These are phyloP conservation scores for Oriolus oriolus DNA, from an alignment of 2,113 vertebrate species.

Conservation along the genomic window DNA sequence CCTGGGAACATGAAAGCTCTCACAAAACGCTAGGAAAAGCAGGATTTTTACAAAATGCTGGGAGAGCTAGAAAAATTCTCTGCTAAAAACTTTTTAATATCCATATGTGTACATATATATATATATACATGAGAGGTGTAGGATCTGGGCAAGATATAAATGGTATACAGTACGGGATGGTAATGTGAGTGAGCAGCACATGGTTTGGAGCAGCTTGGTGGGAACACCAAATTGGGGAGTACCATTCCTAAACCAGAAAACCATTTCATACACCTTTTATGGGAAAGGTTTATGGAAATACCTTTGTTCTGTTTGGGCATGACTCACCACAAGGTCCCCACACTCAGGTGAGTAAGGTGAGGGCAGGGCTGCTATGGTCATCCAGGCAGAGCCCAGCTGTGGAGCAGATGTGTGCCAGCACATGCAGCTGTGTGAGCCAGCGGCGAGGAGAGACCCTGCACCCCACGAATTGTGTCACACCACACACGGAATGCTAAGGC, in stretches of 20 bases:
- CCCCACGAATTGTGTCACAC: fast-evolving
- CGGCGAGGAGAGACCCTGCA: fast-evolving
- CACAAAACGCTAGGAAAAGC: no score
- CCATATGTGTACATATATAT: no score
- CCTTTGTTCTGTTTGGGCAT: background rate
- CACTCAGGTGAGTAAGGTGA: background rate
- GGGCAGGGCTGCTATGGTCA: background rate
- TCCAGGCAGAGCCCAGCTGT: background rate
- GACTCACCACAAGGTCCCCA: background rate
- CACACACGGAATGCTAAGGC: background rate
- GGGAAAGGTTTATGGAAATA: background rate
- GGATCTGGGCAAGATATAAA: background rate
- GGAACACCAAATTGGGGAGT: background rate
- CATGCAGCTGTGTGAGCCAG: background rate
- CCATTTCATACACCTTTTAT: background rate
- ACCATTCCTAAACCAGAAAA: background rate
- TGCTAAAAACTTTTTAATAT: no score
- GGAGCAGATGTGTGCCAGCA: background rate
- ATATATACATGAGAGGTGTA: background rate
- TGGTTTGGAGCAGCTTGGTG: background rate
- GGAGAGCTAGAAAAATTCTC: no score
- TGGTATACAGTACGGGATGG: background rate
- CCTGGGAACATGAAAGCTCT: no score
- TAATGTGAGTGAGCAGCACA: background rate
- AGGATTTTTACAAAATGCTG: no score